Conservation (phyloP, 2,113 vertebrate genomes). For the Turdus rufiventris region DNA sequence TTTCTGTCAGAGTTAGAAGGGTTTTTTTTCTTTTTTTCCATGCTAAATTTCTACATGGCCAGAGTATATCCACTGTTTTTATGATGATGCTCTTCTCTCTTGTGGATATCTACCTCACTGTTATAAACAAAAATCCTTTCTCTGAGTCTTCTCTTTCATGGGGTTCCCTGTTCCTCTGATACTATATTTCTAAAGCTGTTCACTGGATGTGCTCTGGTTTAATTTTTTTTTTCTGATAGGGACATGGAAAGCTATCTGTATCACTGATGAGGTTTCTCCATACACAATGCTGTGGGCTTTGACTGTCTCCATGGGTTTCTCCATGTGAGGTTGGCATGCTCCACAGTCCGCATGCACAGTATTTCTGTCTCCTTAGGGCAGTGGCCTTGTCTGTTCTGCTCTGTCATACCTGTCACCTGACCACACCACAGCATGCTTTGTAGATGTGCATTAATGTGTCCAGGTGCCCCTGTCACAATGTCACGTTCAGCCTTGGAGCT, state of each 20-base stretch:
- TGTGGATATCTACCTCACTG: not conserved
- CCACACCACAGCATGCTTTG: not conserved
- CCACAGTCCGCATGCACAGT: not conserved
- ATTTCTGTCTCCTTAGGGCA: not conserved
- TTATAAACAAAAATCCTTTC: not conserved
- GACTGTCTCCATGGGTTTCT: not conserved
- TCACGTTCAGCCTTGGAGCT: not conserved
- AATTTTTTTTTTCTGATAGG: not conserved
- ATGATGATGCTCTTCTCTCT: not conserved
- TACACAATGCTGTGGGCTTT: accelerated
- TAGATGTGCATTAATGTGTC: not conserved
- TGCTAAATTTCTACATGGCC: not conserved
- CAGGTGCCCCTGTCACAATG: not conserved
- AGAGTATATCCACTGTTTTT: not conserved
- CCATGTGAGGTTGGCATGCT: accelerated
- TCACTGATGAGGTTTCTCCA: not conserved
- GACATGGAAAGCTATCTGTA: not conserved
- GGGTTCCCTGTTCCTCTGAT: not conserved
- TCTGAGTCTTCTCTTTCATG: not conserved
- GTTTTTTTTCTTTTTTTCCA: accelerated
- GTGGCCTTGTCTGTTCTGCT: not conserved
- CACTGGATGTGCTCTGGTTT: not conserved
- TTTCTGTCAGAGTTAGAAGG: not conserved
- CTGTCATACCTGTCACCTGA: not conserved
- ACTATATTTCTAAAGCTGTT: not conserved